Evolutionary conservation across 1,140 invertebrate species (phyloP).

Genomic region (Reticulitermes speratus): DNA sequence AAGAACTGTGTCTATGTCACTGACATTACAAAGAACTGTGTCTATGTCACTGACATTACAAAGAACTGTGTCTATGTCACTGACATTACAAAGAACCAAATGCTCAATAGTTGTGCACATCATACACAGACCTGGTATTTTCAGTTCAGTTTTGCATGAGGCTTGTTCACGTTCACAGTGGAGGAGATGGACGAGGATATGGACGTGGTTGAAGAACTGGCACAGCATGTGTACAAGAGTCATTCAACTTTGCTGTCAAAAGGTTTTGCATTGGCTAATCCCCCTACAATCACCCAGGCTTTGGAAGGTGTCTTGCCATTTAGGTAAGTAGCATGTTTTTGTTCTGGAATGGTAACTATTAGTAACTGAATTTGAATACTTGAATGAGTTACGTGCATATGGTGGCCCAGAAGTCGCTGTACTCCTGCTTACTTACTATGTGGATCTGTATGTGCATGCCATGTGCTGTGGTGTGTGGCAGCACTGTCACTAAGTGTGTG

Average conservation of each 20-base stretch:
- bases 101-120: not conserved
- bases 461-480: no score
- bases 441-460: no score
- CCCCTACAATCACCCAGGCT: constrained; percentile 85
- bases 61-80: not conserved
- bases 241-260: constrained; percentile 68
- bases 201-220: constrained; percentile 68
- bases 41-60: not conserved
- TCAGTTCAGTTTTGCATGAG: not conserved
- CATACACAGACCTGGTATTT: not conserved
- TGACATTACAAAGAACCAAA: not conserved
- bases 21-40: not conserved
- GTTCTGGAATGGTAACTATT: not conserved
- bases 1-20: not conserved
- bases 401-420: no score
- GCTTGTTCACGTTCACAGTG: constrained; percentile 46
- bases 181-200: constrained; percentile 75
- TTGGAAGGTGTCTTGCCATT: constrained; percentile 86
- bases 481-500: no score
- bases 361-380: not conserved
- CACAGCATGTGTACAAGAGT: constrained; percentile 66
- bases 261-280: constrained; percentile 66
- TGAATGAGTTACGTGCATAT: not conserved
- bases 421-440: no score
- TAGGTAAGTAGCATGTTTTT: constrained; percentile 59